A percentile compares a stretch with the other conserved stretches of the same genome.
Conservation (phyloP, 2,888 invertebrate species). For the Andrena chrysosceles region DNA sequence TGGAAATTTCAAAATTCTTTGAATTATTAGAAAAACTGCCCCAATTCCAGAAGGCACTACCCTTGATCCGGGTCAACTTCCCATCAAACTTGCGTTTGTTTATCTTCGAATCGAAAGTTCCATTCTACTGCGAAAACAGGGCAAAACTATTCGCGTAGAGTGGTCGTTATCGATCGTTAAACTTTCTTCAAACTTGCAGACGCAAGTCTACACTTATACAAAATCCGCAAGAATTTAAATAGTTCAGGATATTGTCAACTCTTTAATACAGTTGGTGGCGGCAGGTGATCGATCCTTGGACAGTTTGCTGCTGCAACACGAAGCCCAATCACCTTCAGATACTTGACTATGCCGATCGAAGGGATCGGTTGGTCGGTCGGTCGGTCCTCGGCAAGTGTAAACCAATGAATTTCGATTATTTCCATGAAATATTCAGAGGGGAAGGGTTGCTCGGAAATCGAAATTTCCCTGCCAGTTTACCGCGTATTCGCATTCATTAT, state of each 20-base stretch:
- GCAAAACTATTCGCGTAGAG: neutral
- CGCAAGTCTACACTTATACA: no score
- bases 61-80: neutral
- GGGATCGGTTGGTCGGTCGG: neutral
- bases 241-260: neutral
- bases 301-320: neutral
- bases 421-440: constrained; percentile 45
- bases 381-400: neutral
- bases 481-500: constrained; percentile 73
- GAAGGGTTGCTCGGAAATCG: constrained; percentile 3
- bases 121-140: neutral
- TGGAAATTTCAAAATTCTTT: constrained; percentile 21
- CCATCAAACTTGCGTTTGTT: neutral
- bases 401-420: constrained; percentile 53
- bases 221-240: neutral
- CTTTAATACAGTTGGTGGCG: no score
- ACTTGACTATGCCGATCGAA: neutral
- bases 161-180: constrained; percentile 1
- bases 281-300: no score
- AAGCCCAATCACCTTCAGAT: neutral
- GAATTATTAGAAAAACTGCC: constrained; percentile 43
- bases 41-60: neutral
- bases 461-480: constrained; percentile 52
- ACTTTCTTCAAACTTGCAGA: no score
- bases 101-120: neutral